A percentile compares a stretch with the other conserved stretches of the same genome.
Evolutionary conservation across 2,113 vertebrate genomes (phyloP).

Genomic region (Dolichotis patagonum): DNA sequence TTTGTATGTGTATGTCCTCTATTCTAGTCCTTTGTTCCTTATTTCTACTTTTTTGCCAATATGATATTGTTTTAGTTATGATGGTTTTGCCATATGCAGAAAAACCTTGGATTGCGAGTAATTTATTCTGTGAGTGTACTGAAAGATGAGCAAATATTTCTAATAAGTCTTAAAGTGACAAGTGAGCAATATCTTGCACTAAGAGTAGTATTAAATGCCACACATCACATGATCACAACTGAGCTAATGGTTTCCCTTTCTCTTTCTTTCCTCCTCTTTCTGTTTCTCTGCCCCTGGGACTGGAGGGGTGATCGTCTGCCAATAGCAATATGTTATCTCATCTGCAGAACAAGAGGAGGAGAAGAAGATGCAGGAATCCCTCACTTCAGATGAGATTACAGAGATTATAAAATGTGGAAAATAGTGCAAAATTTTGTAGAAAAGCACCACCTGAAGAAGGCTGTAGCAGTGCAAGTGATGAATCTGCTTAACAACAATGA

Average conservation of each 20-base stretch:
- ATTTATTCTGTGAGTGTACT: not conserved
- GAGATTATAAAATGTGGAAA: not conserved
- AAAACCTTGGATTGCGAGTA: not conserved
- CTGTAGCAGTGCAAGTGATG: not conserved
- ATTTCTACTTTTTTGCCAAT: not conserved
- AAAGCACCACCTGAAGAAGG: not conserved
- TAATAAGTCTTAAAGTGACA: not conserved
- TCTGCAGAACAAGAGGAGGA: not conserved
- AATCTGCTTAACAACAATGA: not conserved
- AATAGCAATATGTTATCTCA: not conserved
- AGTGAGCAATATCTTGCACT: not conserved
- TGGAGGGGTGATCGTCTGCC: not conserved
- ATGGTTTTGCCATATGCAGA: not conserved
- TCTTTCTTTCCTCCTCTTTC: no score
- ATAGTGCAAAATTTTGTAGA: not conserved
- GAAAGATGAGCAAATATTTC: not conserved
- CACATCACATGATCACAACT: not conserved
- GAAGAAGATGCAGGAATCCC: no score
- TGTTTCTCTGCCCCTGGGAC: no score
- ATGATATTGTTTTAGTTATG: not conserved
- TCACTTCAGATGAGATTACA: not conserved
- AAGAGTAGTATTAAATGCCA: no score
- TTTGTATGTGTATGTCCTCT: not conserved
- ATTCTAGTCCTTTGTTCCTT: not conserved
- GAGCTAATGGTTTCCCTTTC: not conserved